Evolutionary conservation across 23 tunicate species (phyloP).

Genomic region (Styela plicata): DNA sequence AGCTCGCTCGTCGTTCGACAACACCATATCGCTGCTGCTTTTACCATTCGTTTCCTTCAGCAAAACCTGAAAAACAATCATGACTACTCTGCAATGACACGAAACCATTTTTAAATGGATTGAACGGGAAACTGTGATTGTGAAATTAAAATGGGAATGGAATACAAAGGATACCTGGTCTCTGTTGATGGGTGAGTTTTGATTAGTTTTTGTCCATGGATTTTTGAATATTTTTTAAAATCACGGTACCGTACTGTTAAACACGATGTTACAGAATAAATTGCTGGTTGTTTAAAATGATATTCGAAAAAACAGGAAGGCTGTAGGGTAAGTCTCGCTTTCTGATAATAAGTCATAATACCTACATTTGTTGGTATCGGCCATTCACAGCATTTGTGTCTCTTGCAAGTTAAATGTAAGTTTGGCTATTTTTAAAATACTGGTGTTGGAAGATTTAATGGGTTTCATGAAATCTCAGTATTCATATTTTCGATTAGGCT

Average conservation of each 20-base stretch:
- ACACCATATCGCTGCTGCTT: too few relatives aligned
- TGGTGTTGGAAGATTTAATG: too few relatives aligned
- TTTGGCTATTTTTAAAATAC: too few relatives aligned
- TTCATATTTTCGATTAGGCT: too few relatives aligned
- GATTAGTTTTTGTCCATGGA: neutral
- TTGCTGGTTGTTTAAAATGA: neutral
- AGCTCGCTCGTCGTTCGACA: neutral
- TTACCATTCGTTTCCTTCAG: neutral
- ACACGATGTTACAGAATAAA: neutral
- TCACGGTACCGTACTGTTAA: neutral
- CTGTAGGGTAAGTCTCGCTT: neutral
- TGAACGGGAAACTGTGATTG: conserved; percentile 80
- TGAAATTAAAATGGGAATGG: conserved; percentile 92
- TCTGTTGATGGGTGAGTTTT: conserved; percentile 61
- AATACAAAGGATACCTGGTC: conserved; percentile 84
- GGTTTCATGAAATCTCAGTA: too few relatives aligned
- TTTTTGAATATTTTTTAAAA: too few relatives aligned
- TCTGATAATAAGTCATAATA: too few relatives aligned
- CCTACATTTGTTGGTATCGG: too few relatives aligned
- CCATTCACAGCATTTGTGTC: too few relatives aligned
- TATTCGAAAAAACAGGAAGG: neutral
- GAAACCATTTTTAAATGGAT: conserved; percentile 73
- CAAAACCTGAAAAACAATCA: neutral
- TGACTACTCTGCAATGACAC: conserved; percentile 72
- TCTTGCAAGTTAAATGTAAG: too few relatives aligned